These are phyloP conservation scores for Dreissena rostriformis DNA, from an alignment of 1,140 invertebrate species.

Conservation along the genomic window DNA sequence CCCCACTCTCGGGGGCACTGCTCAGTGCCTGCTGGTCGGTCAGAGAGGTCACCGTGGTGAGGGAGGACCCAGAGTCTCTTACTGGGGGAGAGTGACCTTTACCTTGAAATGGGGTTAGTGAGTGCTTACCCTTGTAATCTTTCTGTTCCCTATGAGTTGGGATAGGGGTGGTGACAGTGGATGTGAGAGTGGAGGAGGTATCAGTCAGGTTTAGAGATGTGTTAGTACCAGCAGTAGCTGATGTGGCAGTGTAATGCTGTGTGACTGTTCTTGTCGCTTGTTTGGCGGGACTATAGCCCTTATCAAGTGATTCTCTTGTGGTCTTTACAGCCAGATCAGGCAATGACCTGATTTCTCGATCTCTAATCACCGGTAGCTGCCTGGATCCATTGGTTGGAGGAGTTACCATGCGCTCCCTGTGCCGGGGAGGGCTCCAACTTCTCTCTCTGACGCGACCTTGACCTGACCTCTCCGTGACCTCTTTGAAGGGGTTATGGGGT, in stretches of 20 bases:
- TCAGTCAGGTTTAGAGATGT: conserved; percentile 7
- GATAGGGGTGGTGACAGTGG: conserved; percentile 7
- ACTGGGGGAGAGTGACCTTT: conserved; percentile 39
- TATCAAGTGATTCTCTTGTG: not conserved
- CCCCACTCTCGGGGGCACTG: not conserved
- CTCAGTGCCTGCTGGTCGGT: conserved; percentile 9
- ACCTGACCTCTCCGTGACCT: conserved; percentile 1
- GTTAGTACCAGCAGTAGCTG: too few species aligned
- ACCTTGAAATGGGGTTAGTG: not conserved
- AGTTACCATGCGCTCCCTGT: not conserved
- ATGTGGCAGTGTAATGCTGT: too few species aligned
- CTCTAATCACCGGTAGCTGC: conserved; percentile 9
- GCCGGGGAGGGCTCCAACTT: conserved; percentile 18
- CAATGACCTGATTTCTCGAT: conserved; percentile 27
- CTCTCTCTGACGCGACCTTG: conserved; percentile 15
- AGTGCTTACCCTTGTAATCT: not conserved
- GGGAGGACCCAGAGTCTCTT: conserved; percentile 29
- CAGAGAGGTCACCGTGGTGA: conserved; percentile 24
- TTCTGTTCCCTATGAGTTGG: conserved; percentile 26
- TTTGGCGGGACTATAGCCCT: too few species aligned
- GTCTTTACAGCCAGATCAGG: conserved; percentile 13
- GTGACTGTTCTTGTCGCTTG: too few species aligned
- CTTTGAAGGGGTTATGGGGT: not conserved
- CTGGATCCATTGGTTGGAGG: conserved; percentile 6
- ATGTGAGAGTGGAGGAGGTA: conserved; percentile 26